phyloP scores from a whole-genome alignment of 1,140 invertebrate species.

The Agraylea sexmaculata region DNA sequence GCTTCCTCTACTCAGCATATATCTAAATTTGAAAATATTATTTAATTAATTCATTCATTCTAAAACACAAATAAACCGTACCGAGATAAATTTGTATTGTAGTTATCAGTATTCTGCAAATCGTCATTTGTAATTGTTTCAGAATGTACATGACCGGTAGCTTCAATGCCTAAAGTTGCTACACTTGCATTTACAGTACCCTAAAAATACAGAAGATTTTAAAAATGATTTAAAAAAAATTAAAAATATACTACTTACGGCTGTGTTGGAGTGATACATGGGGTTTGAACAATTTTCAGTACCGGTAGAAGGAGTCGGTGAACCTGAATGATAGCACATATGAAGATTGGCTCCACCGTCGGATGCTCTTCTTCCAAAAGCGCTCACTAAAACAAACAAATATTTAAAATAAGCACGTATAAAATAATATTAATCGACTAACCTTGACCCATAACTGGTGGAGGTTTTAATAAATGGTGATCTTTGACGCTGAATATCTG shows the following conservation, averaged over 20 bases:
- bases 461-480: constrained; percentile 86
- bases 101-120: constrained; percentile 18
- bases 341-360: constrained; percentile 92
- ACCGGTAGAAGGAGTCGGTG: constrained; percentile 23
- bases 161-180: too few species aligned
- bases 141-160: too few species aligned
- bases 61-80: constrained; percentile 13
- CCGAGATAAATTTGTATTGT: constrained; percentile 32
- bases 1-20: constrained; percentile 59
- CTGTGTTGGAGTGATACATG: background rate
- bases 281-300: constrained; percentile 19
- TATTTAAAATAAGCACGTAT: constrained; percentile 8
- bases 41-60: background rate
- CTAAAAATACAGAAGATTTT: too few species aligned
- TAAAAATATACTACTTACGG: too few species aligned
- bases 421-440: constrained; percentile 26
- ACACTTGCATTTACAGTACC: too few species aligned
- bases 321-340: constrained; percentile 53
- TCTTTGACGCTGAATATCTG: constrained; percentile 85
- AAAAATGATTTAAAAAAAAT: too few species aligned
- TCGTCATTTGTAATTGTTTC: constrained; percentile 12
- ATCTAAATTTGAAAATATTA: constrained; percentile 36
- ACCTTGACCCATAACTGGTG: constrained; percentile 78
- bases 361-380: constrained; percentile 82
- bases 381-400: constrained; percentile 44